Conservation (phyloP, 37 sponge, comb jelly and placozoan genomes). For the Ephydatia muelleri region DNA sequence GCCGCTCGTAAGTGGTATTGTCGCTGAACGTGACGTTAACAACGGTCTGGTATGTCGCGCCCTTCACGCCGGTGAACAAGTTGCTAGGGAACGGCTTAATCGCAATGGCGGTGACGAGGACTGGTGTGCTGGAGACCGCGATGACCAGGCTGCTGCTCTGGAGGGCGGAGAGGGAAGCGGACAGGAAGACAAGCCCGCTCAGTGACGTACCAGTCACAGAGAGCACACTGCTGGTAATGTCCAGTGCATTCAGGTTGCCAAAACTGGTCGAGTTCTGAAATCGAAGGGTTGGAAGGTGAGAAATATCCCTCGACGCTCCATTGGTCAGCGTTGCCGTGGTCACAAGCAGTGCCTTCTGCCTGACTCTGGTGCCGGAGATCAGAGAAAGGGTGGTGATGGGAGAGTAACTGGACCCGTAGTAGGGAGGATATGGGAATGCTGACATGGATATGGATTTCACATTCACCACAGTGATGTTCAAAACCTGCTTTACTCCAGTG, state of each 20-base stretch:
- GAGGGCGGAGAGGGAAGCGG: constrained; percentile 18
- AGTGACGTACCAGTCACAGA: not conserved
- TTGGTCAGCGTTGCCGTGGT: constrained; percentile 10
- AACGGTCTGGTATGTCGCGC: constrained; percentile 16
- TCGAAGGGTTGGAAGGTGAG: not conserved
- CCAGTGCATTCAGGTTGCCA: not conserved
- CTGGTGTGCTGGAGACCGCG: constrained; percentile 7
- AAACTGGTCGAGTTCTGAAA: not conserved
- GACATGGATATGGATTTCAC: constrained; percentile 17
- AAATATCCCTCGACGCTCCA: not conserved
- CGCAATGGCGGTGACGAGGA: constrained; percentile 22
- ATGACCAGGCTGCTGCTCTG: constrained; percentile 5
- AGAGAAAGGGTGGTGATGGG: constrained; percentile 19
- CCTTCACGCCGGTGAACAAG: constrained; percentile 44
- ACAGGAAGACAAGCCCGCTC: constrained; percentile 14
- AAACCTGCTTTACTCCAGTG: constrained; percentile 6
- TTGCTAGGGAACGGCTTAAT: constrained; percentile 20
- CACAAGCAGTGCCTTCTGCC: constrained; percentile 34
- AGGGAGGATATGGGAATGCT: constrained; percentile 55
- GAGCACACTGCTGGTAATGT: constrained; percentile 9
- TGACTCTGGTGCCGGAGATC: constrained; percentile 38
- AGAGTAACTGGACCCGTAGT: constrained; percentile 35
- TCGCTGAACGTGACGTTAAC: constrained; percentile 46
- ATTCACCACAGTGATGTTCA: constrained; percentile 38
- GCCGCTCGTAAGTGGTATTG: constrained; percentile 19